phyloP scores from a whole-genome alignment of 2,113 vertebrate species.

The Laterallus jamaicensis region DNA sequence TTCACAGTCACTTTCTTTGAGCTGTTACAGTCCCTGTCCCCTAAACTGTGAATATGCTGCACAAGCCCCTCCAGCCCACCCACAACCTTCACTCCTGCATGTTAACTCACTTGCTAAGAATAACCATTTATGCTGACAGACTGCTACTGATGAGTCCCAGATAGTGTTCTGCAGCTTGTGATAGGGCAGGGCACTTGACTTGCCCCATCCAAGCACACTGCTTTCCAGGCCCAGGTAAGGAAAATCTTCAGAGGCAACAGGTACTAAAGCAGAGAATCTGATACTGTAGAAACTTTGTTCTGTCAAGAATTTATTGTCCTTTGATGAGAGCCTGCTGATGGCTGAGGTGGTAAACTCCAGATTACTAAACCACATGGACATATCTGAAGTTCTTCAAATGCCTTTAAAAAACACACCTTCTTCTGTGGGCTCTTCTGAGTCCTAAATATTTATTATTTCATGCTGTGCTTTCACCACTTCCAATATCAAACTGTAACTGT shows the following conservation, averaged over 20 bases:
- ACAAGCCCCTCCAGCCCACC: neutral
- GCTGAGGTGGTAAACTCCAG: neutral
- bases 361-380: neutral
- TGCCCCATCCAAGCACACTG: neutral
- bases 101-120: neutral
- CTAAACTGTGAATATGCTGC: neutral
- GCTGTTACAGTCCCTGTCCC: neutral
- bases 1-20: neutral
- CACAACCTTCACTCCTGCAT: neutral
- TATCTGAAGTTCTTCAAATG: constrained; percentile 50
- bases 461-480: neutral
- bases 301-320: neutral
- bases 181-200: neutral
- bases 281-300: neutral
- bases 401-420: constrained; percentile 28
- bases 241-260: neutral
- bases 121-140: neutral
- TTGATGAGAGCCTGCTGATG: neutral
- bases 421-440: neutral
- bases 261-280: neutral
- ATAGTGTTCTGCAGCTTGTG: neutral
- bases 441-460: constrained; percentile 33
- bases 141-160: neutral
- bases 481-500: neutral
- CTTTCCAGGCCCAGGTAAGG: neutral